Evolutionary conservation across 2,113 vertebrate species (phyloP), one percentile per base, ranked within the genome.

Genomic region (Calcarius ornatus): DNA sequence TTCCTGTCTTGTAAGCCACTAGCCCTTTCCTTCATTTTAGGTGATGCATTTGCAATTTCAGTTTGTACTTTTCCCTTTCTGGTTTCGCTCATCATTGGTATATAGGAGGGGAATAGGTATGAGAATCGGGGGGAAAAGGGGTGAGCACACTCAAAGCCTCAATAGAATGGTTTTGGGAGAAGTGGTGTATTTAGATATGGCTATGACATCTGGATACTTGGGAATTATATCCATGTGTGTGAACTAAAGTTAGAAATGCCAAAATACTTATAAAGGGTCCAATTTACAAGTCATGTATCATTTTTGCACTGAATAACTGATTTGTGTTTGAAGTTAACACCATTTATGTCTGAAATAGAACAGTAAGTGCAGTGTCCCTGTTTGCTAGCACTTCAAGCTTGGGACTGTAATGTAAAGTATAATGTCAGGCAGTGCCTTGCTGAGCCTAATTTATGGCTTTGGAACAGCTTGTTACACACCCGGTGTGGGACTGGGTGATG

Each of bases 241-340:
- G 81, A 93, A 81, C 61, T 87, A 81, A 89, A 89, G 45, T 57
- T 59, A 65, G 77, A 92, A 81, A 89, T 57, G 48, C 63, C 63
- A 56, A 43, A 40, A 72, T 83, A 27, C 72, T 83, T 86, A 48
- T 4, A 50, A 63, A 88, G 23, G 81, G 53, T 71, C 61, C 53
- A 31, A 16, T 87, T 94, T 63, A 64, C 94, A 86, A 86, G 86
- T 84, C 53, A 6, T 78, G 73, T 69, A 56, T 91, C 23, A 30
- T 77, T 91, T 97, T 92, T 95, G 81, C 90, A 43, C 78, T 87
- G 88, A 91, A 77, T 94, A 91, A 91, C 81, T 85, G 78, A 91
- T 91, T 57, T 82, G 84, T 80, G 25, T 81, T 95, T 92, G 63
- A 70, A 88, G 87, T 89, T 97, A 85, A 70, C 87, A 91, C 87